Evolutionary conservation across 2,888 invertebrate genomes (phyloP), one percentile per base, ranked within the genome.

Genomic region (Melanophora roralis): DNA sequence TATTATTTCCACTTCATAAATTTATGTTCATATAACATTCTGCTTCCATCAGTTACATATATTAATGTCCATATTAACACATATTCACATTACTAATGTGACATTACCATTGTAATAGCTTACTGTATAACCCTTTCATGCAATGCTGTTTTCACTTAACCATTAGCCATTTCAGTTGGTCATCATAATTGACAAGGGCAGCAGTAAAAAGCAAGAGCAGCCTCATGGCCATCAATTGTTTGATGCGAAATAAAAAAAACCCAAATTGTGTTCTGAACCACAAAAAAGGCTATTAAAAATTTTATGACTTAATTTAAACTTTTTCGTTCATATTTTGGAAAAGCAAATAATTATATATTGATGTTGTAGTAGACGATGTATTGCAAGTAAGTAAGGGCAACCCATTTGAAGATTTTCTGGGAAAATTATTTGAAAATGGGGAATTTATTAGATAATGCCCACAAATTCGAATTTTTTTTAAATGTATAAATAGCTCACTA

Each of bases 221-320:
- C 14, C 14, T 45, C 40, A 67, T 21, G 4, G 6, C 27, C 53
- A 23, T 23, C 53, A 36, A 45, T 51, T 27, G 40, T 43, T 51
- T 55, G 9, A 19, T n/a, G 9, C n/a, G 49, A 27, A 43, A 21
- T 38, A 57, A 32, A 34, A 55, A 27, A 59, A 68, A 78, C 82
- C 55, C 82, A 81, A 81, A 81, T 81, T 82, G 73, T 67, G 65
- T 78, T 78, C 71, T 59, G 71, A 57, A 77, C 82, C 81, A 71
- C 81, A 80, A 76, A 81, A 76, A 82, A 76, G 69, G 38, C 73
- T 69, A 81, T 81, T 82, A 82, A 81, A 74, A 81, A 80, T 82
- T 82, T 82, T 76, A 82, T 81, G 75, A 78, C 76, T 75, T 80
- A 78, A 80, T 81, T 80, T 75, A 65, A 74, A 71, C 57, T 73